These are phyloP conservation scores for Imbricaverruca yamaguchii DNA, from an alignment of 2,888 invertebrate genomes.

Conservation along the genomic window DNA sequence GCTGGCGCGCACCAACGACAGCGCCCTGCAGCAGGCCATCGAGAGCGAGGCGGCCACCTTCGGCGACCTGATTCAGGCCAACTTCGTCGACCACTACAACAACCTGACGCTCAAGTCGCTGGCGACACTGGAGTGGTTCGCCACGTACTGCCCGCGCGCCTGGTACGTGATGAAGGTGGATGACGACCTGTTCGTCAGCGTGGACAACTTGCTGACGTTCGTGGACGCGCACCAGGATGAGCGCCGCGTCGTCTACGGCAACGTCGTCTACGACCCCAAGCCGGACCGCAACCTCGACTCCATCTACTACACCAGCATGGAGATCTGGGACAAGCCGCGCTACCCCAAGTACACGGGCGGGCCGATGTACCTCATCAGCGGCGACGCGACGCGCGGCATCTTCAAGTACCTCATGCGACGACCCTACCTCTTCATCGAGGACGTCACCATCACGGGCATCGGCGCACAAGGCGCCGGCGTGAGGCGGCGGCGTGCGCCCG, in stretches of 20 bases:
- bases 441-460: constrained; percentile 21
- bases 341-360: constrained; percentile 9
- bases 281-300: constrained; percentile 10
- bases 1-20: background rate
- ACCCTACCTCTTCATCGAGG: constrained; percentile 23
- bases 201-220: constrained; percentile 3
- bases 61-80: constrained; percentile 25
- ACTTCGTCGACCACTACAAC: constrained; percentile 25
- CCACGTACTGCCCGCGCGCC: background rate
- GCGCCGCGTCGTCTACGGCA: background rate
- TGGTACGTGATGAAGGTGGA: constrained; percentile 18
- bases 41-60: background rate
- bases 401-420: background rate
- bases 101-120: constrained; percentile 25
- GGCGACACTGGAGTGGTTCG: constrained; percentile 12
- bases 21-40: background rate
- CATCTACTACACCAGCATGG: background rate
- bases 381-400: background rate
- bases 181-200: constrained; percentile 22
- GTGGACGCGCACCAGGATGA: background rate
- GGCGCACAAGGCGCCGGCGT: constrained; percentile 16
- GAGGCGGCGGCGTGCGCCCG: background rate
- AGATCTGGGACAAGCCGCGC: background rate
- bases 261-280: constrained; percentile 12
- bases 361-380: background rate